Base-by-base conservation (phyloP, 2,797 vertebrate species). In the Propithecus perrieri region DNA sequence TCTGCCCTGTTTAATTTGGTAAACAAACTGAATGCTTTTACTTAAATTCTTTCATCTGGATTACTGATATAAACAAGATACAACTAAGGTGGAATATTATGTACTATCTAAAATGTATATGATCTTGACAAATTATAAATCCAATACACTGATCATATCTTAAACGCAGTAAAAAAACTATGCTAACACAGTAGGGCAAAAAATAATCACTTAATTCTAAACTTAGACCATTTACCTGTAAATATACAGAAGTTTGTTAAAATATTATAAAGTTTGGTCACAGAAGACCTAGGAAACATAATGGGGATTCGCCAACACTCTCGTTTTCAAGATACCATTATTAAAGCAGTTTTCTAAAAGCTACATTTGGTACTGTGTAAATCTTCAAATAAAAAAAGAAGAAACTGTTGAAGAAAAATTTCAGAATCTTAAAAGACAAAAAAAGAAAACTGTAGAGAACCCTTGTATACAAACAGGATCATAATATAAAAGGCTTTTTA, bases 1-100 rank as follows among this genome's bases (percentile, higher is more conserved):
- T 92, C 12, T 81, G 35, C 1, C 86, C 38, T 59, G 63, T 14
- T 88, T 59, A 85, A 80, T 35, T 11, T 65, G 35, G 61, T 72
- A 65, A 89, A 86, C 33, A 94, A 71, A 89, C 11, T 84, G 3
- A 91, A 91, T 35, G n/a, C 24, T 78, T 89, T 79, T 38, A 92
- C 8, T 65, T 81, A 76, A 53, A 78, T 53, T 91, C 53, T 91
- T 18, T 22, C 89, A 26, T 43, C 30, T 75, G 33, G 20, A 61
- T 57, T 81, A 74, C 0, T 85, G n/a, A 93, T 18, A 95, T 33
- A 69, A 85, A 65, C 30, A 76, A 94, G 46, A 91, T 38, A 50
- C 26, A 91, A 85, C 6, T 14, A 12, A 72, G 93, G 65, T 3
- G 69, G 91, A 89, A 95, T 78, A 83, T 35, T 11, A 80, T 35